Evolutionary conservation across 2,888 invertebrate genomes (phyloP).

Genomic region (Andrena dorsata): DNA sequence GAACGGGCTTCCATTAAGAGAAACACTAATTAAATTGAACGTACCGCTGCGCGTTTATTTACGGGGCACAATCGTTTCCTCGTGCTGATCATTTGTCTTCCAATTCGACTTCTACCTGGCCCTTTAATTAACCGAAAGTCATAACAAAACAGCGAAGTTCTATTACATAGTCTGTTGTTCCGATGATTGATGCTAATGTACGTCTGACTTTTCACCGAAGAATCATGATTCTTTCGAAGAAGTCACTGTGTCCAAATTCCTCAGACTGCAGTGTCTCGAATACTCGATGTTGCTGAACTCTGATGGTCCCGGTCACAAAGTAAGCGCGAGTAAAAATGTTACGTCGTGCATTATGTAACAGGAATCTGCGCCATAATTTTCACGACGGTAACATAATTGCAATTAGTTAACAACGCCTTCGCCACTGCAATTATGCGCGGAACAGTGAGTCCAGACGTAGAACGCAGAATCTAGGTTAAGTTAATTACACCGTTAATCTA

Average conservation of each 20-base stretch:
- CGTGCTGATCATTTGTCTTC: slow-evolving; percentile 17
- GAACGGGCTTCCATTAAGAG: slow-evolving; percentile 27
- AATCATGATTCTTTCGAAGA: neutral
- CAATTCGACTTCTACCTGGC: neutral
- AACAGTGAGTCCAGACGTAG: slow-evolving; percentile 18
- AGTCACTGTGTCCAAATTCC: neutral
- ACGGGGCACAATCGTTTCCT: slow-evolving; percentile 2
- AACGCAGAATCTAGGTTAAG: slow-evolving; percentile 39
- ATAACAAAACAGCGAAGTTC: neutral
- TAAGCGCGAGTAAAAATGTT: slow-evolving; percentile 1
- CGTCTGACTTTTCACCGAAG: no score
- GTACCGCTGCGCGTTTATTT: slow-evolving; percentile 8
- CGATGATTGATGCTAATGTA: neutral
- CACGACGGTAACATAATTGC: slow-evolving; percentile 46
- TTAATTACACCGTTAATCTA: slow-evolving; percentile 55
- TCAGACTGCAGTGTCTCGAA: neutral
- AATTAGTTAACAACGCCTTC: slow-evolving; percentile 48
- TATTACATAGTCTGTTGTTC: neutral
- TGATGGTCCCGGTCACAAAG: neutral
- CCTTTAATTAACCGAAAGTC: neutral
- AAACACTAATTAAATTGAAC: slow-evolving; percentile 47
- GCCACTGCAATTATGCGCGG: slow-evolving; percentile 34
- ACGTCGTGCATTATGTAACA: slow-evolving; percentile 19
- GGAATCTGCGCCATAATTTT: slow-evolving; percentile 29
- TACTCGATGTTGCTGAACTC: neutral